Percentiles rank a stretch among this genome's conserved stretches.
Conservation (phyloP, 2,888 invertebrate genomes). For the Caenorhabditis panamensis region DNA sequence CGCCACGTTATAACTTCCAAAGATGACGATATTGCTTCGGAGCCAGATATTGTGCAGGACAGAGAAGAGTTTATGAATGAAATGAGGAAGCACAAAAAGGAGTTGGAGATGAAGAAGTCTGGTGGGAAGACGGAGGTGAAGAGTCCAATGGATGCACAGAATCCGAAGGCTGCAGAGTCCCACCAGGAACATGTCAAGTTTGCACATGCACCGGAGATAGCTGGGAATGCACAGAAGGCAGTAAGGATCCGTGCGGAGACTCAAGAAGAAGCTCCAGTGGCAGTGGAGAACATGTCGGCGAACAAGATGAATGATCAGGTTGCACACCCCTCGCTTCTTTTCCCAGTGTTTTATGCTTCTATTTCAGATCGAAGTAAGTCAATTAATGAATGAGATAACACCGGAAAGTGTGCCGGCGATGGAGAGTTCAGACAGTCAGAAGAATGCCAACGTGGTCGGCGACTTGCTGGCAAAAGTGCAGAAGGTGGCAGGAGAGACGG, state of each 20-base stretch:
- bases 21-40: conserved; percentile 67
- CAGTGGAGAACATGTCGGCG: conserved; percentile 49
- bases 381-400: conserved; percentile 49
- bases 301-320: conserved; percentile 64
- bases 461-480: conserved; percentile 50
- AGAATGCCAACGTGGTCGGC: conserved; percentile 33
- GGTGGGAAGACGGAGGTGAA: conserved; percentile 19
- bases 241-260: conserved; percentile 46
- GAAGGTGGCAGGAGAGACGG: conserved; percentile 39
- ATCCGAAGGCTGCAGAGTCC: conserved; percentile 29
- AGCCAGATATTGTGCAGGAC: conserved; percentile 69
- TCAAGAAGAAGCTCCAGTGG: conserved; percentile 50
- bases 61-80: conserved; percentile 62
- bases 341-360: neutral
- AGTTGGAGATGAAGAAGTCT: conserved; percentile 47
- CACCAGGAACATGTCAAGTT: conserved; percentile 42
- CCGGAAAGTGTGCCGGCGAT: conserved; percentile 37
- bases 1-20: conserved; percentile 59
- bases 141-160: neutral
- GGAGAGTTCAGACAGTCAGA: conserved; percentile 20
- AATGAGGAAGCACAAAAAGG: conserved; percentile 51
- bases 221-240: conserved; percentile 47
- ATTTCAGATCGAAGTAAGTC: conserved; percentile 59
- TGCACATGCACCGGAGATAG: conserved; percentile 56
- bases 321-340: neutral